Conservation (phyloP, 2,797 vertebrate genomes). For the Australoheros facetus region DNA sequence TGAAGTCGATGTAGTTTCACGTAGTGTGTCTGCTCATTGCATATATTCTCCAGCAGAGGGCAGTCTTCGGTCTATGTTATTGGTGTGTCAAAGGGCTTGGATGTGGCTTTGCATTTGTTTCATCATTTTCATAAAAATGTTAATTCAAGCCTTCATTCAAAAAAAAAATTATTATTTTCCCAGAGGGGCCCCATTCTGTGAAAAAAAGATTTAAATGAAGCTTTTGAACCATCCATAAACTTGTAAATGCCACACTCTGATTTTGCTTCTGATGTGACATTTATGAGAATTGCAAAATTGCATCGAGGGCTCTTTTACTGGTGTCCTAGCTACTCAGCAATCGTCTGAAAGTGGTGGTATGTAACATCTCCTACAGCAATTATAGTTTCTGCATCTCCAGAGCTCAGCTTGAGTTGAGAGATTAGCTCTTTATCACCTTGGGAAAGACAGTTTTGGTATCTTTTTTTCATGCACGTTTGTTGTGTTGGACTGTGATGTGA, state of each 20-base stretch:
- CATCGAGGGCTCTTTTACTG: neutral
- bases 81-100: neutral
- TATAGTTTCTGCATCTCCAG: neutral
- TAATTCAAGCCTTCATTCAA: neutral
- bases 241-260: neutral
- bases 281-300: neutral
- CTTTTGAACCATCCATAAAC: neutral
- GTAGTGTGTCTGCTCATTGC: neutral
- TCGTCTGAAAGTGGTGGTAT: neutral
- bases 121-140: neutral
- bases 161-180: neutral
- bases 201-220: neutral
- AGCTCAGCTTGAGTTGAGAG: constrained; percentile 18
- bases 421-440: constrained; percentile 21
- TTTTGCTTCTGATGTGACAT: neutral
- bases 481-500: neutral
- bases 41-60: constrained; percentile 49
- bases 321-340: neutral
- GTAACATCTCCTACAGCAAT: neutral
- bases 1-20: neutral
- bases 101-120: neutral
- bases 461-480: neutral
- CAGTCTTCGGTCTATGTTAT: constrained; percentile 23
- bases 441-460: too few relatives aligned
- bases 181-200: neutral